Base-by-base conservation (phyloP, 2,888 invertebrate genomes). In the Eupithecia pulchellata region DNA sequence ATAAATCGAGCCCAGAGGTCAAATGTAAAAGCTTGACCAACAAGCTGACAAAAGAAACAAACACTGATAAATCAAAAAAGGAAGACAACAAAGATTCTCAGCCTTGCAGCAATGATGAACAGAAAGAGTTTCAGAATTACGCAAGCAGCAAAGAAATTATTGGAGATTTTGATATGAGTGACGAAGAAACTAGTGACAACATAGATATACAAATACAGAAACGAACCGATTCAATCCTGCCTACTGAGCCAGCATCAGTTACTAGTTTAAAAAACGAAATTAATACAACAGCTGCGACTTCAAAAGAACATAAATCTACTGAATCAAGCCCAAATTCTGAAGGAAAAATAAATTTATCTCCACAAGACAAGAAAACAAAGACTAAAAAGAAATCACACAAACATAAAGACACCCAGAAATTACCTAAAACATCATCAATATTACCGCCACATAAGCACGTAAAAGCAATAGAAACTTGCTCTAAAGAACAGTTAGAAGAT, bases 111-210 rank as follows among this genome's bases (percentile, higher is more conserved):
- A 72, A 63, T 68, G 32, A 65, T 29, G 29, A 62, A n/a, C 55
- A 60, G 47, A 25, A 55, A 55, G 30, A 72, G 17, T 57, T 32
- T 39, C 66, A 66, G 68, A 75, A 65, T 67, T 69, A 71, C 14
- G 32, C 68, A n/a, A 66, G 67, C 42, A 68, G 79, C 63, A 82
- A 78, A 74, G 81, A 82, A 76, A 86, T 84, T 17, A 87, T 94
- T 55, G 86, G 84, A 39, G 93, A 93, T 84, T 87, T 94, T 78
- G 87, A 90, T 77, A 79, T 93, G 71, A 94, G 93, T 80, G 93
- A 94, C 81, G 93, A 94, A 73, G 93, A 92, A 74, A 86, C 82
- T 58, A 86, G 84, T 74, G 92, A 92, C 75, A 82, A 82, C 74
- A 74, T 58, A 39, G 72, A 72, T 39, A n/a, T 39, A 64, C 69